Evolutionary conservation across 2,113 vertebrate genomes (phyloP), one percentile per base, ranked within the genome.

Genomic region (Scalopus aquaticus): DNA sequence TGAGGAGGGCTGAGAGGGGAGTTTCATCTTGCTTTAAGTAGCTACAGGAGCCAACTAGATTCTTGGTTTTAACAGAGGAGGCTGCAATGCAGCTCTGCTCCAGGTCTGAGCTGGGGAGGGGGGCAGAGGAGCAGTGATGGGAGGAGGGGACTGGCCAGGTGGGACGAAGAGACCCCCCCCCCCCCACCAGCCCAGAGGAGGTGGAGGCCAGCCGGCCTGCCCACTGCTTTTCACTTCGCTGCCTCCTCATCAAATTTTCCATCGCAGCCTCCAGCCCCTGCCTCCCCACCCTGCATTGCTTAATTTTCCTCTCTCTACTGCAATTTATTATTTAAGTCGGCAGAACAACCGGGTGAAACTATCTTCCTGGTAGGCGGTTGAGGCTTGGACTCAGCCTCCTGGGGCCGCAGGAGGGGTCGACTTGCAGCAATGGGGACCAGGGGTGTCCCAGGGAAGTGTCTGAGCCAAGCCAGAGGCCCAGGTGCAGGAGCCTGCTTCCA

Each of bases 311-410:
- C 60, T 60, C 72, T 91, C 37, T 28, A 46, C 94, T 54, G 80
- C 76, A 70, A 77, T 95, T 70, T 90, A 83, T 84, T 74, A 88
- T 79, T 90, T 67, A 86, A 90, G 94, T 67, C 77, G 1, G 19
- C 46, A 92, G 81, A 65, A 56, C 32, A 0, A 54, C 44, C 17
- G 0, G 28, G 37, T 39, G 79, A 65, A n/a, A 37, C 26, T 0
- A 6, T 7, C 28, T 65, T 92, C 72, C 58, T 39, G 28, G 46
- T 78, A 54, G 32, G 39, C 3, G 0, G 42, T 2, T 20, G 51
- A 19, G 0, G 35, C 17, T 19, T 9, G 15, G 56, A 5, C 8
- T 0, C 22, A 30, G 65, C 80, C 39, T 81, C 62, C 46, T 5
- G 24, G 35, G 65, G 58, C 2, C 3, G 13, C 12, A 2, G 3